Base-by-base conservation (phyloP, 1,140 invertebrate genomes). In the Lepidurus couesii region DNA sequence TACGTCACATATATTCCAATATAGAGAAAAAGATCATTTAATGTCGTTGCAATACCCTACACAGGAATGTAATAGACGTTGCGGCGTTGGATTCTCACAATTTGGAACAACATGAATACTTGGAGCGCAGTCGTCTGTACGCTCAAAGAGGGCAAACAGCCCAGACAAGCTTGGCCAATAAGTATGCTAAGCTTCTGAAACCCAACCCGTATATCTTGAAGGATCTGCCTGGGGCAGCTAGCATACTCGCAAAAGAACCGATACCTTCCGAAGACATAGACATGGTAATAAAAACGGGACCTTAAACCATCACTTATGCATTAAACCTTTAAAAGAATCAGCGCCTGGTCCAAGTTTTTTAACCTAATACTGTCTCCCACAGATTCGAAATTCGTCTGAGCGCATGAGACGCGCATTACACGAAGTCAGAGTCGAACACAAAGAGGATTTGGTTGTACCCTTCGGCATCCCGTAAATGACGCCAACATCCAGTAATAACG, bases 31-130 rank as follows among this genome's bases (percentile, higher is more conserved):
- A 34, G 6, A 9, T 34, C 74, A 13, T n/a, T 5, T 44, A 78
- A 43, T 16, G 26, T 77, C 13, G 11, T 26, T 26, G 26, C 26
- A n/a, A 74, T 75, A 79, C 74, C 79, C 74, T 78, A 81, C 86
- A n/a, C 81, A 93, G 92, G 75, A 93, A 93, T 87, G 92, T 94
- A 45, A 94, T 94, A 82, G 92, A 94, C 86, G 92, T 94, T 65
- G 90, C 91, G 73, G 91, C 92, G 34, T 86, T 93, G 82, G 92
- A 93, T 84, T 90, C 91, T 1, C 92, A 93, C 82, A 91, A 89
- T 82, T 85, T 92, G 79, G 92, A 94, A 83, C 91, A 92, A 81
- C 90, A 92, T 83, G 93, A 94, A 84, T 93, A 92, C 82, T 85
- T 90, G 80, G 92, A 94, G 81, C 87, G 92, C 82, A 90, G 91